A percentile compares a stretch with the other conserved stretches of the same genome.
Evolutionary conservation across 2,888 invertebrate genomes (phyloP).

Genomic region (Argyresthia goedartella): DNA sequence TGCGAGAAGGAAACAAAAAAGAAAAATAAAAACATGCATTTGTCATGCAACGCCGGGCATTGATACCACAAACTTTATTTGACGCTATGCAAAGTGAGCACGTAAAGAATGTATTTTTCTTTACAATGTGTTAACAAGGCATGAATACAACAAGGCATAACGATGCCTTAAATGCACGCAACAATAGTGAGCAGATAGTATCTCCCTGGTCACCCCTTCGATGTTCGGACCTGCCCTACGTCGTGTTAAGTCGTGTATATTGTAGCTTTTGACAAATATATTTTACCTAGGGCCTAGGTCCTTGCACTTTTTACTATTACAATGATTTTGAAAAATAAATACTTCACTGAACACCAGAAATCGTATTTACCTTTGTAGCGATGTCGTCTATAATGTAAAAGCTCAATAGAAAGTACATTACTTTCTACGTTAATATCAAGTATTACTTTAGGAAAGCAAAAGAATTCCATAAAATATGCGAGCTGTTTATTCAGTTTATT

Average conservation of each 20-base stretch:
- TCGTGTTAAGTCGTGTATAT: too few relatives aligned
- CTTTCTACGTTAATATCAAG: too few relatives aligned
- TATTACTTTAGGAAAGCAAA: too few relatives aligned
- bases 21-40: conserved; percentile 24
- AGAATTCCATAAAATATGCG: not conserved
- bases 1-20: too few relatives aligned
- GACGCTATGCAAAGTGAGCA: conserved; percentile 38
- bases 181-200: conserved; percentile 60
- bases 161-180: conserved; percentile 64
- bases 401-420: too few relatives aligned
- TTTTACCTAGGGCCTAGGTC: too few relatives aligned
- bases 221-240: not conserved
- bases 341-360: too few relatives aligned
- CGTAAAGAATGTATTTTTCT: conserved; percentile 66
- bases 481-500: not conserved
- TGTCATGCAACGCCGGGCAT: conserved; percentile 51
- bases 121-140: conserved; percentile 68
- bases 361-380: too few relatives aligned
- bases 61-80: conserved; percentile 57
- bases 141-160: conserved; percentile 40
- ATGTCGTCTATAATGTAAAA: too few relatives aligned
- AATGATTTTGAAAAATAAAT: too few relatives aligned
- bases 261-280: too few relatives aligned
- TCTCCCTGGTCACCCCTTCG: conserved; percentile 40
- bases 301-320: too few relatives aligned